Evolutionary conservation across 2,113 vertebrate genomes (phyloP).

Genomic region (Datnioides undecimradiatus): DNA sequence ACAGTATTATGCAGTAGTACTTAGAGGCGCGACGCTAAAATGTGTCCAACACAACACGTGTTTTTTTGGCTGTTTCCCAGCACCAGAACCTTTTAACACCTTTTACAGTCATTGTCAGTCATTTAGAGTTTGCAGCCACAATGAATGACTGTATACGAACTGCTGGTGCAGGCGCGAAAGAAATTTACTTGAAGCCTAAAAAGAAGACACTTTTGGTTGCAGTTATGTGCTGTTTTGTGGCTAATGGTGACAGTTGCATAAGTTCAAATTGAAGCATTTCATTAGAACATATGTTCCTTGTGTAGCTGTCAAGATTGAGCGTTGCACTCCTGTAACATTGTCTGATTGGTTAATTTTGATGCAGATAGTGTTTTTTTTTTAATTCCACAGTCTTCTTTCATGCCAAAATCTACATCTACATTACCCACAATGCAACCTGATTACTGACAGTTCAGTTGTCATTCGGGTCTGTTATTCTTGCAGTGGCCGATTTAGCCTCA

Average conservation of each 20-base stretch:
- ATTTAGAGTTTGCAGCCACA: background rate
- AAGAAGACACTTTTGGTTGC: background rate
- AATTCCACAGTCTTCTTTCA: background rate
- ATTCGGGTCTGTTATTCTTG: too few species aligned
- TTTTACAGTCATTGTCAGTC: background rate
- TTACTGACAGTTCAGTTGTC: too few species aligned
- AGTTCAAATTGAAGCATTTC: background rate
- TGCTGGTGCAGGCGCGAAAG: too few species aligned
- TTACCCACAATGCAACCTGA: background rate
- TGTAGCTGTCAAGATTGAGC: background rate
- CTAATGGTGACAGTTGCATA: background rate
- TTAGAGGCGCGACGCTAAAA: background rate
- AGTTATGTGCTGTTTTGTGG: background rate
- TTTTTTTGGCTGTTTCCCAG: background rate
- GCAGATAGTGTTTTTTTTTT: too few species aligned
- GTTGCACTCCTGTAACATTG: too few species aligned
- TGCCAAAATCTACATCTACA: background rate
- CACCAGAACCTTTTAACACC: background rate
- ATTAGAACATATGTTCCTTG: background rate
- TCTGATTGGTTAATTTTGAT: too few species aligned
- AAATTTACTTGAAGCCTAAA: background rate
- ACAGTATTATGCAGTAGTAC: background rate
- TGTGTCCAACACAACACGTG: background rate
- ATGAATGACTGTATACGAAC: background rate
- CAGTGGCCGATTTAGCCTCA: too few species aligned